Evolutionary conservation across 1,140 invertebrate genomes (phyloP), one percentile per base, ranked within the genome.

Genomic region (Drosophila obscura): DNA sequence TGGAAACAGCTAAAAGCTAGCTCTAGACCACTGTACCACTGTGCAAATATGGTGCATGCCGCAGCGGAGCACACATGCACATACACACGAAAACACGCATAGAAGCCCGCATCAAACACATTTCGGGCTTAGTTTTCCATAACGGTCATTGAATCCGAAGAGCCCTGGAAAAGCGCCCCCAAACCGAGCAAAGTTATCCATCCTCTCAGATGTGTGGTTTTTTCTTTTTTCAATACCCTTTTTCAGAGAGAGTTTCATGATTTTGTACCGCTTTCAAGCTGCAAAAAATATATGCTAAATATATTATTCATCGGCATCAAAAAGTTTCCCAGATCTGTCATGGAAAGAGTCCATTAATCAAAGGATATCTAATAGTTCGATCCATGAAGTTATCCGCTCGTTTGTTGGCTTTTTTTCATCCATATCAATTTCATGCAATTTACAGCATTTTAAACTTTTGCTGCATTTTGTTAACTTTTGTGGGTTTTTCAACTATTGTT

Each of bases 111-210:
- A 82, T 77, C 56, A 77, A 81, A 73, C 56, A 59, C 57, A 73
- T 73, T 82, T 77, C 52, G 58, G 67, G 75, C 56, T 73, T 68
- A 81, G 78, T 81, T 77, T 77, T 46, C 55, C 66, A 62, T 73
- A 81, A 73, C 63, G 73, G 64, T 77, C 79, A 69, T 77, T 77
- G 68, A 81, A 65, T 77, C 64, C 55, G 9, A 73, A 81, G 63
- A 60, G 62, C 48, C 48, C 51, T 46, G 19, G 24, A 49, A 49
- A 51, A 43, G 35, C 35, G 35, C 43, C 41, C 26, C 41, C n/a
- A 53, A 65, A 44, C 15, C 22, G 51, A 58, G 24, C 7, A 50
- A 31, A 53, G 5, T 49, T 48, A 48, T 59, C 2, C 11, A 39
- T 11, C 11, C 24, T 39, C 44, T 59, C 19, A 16, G 15, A 39